Conservation (phyloP, 2,888 invertebrate species). For the Dinocampus coccinellae region DNA sequence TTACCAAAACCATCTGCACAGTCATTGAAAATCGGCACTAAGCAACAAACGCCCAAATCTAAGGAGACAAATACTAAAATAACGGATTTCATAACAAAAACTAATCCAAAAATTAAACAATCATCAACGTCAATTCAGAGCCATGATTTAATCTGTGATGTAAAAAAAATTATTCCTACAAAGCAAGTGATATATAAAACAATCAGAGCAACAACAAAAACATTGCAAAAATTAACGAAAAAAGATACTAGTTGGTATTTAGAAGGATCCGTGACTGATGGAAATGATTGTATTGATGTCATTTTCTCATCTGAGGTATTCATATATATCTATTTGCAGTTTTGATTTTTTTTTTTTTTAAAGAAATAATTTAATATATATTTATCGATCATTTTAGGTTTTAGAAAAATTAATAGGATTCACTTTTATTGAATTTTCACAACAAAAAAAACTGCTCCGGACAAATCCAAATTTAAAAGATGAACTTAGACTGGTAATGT, state of each 20-base stretch:
- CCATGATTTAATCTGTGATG: constrained; percentile 53
- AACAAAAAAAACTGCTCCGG: constrained; percentile 57
- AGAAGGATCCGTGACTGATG: constrained; percentile 73
- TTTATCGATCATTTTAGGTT: constrained; percentile 48
- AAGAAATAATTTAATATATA: constrained; percentile 17
- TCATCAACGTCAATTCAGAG: constrained; percentile 41
- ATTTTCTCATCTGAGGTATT: constrained; percentile 73
- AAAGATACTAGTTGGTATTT: constrained; percentile 73
- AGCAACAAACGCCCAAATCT: background rate
- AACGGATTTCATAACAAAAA: constrained; percentile 47
- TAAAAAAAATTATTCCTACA: constrained; percentile 46
- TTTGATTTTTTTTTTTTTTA: background rate
- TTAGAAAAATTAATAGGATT: constrained; percentile 59
- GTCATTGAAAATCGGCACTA: background rate
- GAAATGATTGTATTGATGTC: constrained; percentile 72
- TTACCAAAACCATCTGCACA: background rate
- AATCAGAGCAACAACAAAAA: constrained; percentile 74
- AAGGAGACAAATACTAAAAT: constrained; percentile 43
- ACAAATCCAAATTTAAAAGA: constrained; percentile 54
- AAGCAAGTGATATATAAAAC: constrained; percentile 51
- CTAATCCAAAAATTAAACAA: constrained; percentile 9
- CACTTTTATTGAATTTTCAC: constrained; percentile 55
- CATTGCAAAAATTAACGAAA: constrained; percentile 73
- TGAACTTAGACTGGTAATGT: constrained; percentile 54
- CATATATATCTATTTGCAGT: background rate